Percentiles rank a stretch among this genome's conserved stretches.
Conservation (phyloP, 2,888 invertebrate genomes). For the Hyposoter didymator region DNA sequence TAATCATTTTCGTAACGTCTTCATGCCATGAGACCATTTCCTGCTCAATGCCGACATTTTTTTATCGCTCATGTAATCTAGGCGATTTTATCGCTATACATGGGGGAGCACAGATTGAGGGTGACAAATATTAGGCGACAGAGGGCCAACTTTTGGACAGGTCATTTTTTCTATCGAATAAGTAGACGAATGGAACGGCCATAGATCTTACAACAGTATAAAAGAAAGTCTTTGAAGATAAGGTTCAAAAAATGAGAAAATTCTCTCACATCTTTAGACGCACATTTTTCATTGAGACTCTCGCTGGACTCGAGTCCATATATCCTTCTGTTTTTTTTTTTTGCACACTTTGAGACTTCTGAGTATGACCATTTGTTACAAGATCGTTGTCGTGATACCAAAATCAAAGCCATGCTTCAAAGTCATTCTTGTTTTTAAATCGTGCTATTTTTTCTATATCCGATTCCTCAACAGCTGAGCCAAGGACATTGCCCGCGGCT, state of each 20-base stretch:
- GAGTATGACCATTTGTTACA: neutral
- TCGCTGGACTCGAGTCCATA: neutral
- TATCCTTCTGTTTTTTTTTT: neutral
- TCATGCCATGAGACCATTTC: neutral
- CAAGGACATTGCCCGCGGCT: no score
- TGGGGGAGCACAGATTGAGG: constrained; percentile 15
- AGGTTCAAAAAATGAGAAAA: constrained; percentile 14
- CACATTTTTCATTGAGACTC: neutral
- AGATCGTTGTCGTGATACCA: neutral
- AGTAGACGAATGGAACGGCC: neutral
- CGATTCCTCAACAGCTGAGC: neutral
- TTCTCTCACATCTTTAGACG: neutral
- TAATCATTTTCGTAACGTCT: neutral
- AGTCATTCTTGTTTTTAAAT: neutral
- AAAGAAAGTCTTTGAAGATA: constrained; percentile 2
- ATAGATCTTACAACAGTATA: constrained; percentile 5
- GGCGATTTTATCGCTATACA: constrained; percentile 25
- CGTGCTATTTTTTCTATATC: neutral
- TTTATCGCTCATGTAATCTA: constrained; percentile 7
- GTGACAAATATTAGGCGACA: constrained; percentile 4
- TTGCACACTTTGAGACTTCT: neutral
- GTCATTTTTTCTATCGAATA: neutral
- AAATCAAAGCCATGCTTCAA: neutral
- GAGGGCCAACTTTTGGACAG: constrained; percentile 1
- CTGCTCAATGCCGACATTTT: neutral